Conservation (phyloP, 2,113 vertebrate species). For the Eublepharis macularius region DNA sequence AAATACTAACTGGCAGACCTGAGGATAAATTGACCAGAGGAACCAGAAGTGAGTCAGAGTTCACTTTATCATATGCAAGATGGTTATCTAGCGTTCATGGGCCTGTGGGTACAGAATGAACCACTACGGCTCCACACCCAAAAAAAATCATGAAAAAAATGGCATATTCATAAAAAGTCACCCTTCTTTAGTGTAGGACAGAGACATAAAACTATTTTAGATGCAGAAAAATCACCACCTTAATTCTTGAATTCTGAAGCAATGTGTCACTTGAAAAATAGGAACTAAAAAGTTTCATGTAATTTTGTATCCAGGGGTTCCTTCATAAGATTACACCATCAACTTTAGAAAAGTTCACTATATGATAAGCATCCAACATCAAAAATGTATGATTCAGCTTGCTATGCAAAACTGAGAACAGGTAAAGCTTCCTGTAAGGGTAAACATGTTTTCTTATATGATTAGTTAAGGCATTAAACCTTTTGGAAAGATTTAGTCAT, state of each 20-base stretch:
- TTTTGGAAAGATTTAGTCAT: not conserved
- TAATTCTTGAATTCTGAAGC: too few relatives aligned
- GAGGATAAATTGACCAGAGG: not conserved
- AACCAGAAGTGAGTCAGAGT: too few relatives aligned
- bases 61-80: too few relatives aligned
- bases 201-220: too few relatives aligned
- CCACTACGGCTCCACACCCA: not conserved
- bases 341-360: not conserved
- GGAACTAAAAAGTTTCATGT: not conserved
- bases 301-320: not conserved
- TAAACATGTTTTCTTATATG: not conserved
- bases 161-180: not conserved
- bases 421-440: not conserved
- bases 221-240: too few relatives aligned
- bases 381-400: not conserved
- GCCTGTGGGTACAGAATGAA: not conserved
- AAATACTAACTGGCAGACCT: not conserved
- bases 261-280: not conserved
- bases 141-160: not conserved
- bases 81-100: not conserved
- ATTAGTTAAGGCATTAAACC: not conserved
- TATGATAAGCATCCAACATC: not conserved
- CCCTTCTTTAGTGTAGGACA: too few relatives aligned
- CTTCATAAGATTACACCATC: not conserved
- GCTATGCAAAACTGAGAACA: not conserved